phyloP scores from a whole-genome alignment of 2,888 invertebrate genomes.

The Noctua janthe region DNA sequence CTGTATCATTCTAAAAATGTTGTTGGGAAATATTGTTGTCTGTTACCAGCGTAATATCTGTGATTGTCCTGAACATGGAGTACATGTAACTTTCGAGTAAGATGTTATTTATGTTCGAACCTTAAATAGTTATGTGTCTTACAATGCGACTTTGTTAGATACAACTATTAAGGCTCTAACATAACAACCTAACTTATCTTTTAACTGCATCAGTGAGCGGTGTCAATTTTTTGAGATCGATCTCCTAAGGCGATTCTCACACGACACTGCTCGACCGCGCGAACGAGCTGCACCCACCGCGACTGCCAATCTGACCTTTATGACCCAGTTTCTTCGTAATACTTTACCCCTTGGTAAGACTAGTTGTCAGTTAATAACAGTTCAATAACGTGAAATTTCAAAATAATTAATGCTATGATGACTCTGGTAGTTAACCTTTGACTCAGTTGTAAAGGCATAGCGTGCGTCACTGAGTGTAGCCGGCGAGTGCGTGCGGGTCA shows the following conservation, averaged over 20 bases:
- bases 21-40: constrained; percentile 10
- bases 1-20: constrained; percentile 37
- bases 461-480: constrained; percentile 30
- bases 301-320: neutral
- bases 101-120: neutral
- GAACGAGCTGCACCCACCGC: no score
- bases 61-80: neutral
- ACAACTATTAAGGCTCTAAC: neutral
- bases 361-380: neutral
- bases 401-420: constrained; percentile 21
- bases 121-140: neutral
- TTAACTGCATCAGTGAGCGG: neutral
- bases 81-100: no score
- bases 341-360: neutral
- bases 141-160: neutral
- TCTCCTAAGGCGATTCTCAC: neutral
- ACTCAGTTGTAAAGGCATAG: neutral
- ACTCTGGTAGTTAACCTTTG: constrained; percentile 14
- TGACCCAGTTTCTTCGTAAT: neutral
- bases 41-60: neutral
- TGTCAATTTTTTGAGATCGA: neutral
- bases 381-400: neutral
- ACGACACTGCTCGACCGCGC: no score
- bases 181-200: neutral
- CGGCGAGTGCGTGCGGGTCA: neutral